phyloP scores from a whole-genome alignment of 30 jellyfish, hydroid and myxozoan species.

The Phacellophora camtschatica region DNA sequence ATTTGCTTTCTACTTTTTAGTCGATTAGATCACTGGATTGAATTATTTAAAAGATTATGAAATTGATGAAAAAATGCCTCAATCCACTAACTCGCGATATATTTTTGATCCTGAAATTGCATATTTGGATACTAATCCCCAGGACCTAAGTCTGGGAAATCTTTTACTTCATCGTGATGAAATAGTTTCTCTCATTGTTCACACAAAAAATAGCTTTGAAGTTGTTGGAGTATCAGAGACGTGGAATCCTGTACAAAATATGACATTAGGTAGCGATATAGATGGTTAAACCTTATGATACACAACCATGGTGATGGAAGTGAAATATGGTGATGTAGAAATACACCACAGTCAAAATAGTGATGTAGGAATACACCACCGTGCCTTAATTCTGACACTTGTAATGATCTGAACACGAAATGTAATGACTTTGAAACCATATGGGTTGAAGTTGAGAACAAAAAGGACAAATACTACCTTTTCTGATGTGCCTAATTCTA shows the following conservation, averaged over 20 bases:
- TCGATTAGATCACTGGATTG: not conserved
- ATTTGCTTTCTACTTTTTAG: not conserved
- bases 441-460: not conserved
- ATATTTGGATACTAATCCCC: not conserved
- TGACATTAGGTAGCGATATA: too few relatives aligned
- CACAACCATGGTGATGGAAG: too few relatives aligned
- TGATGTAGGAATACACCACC: too few relatives aligned
- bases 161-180: not conserved
- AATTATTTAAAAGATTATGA: not conserved
- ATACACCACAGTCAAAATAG: too few relatives aligned
- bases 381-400: too few relatives aligned
- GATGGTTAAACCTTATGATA: too few relatives aligned
- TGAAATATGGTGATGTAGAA: too few relatives aligned
- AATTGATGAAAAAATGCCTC: not conserved
- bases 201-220: not conserved
- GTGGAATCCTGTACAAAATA: too few relatives aligned
- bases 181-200: not conserved
- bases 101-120: not conserved
- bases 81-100: not conserved
- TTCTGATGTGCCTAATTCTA: conserved; percentile 15
- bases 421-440: conserved; percentile 4
- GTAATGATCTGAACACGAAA: conserved; percentile 17
- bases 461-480: not conserved
- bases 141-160: not conserved
- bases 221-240: not conserved